These are phyloP conservation scores for Phoronis australis DNA, from an alignment of 2,888 invertebrate genomes.

Conservation along the genomic window DNA sequence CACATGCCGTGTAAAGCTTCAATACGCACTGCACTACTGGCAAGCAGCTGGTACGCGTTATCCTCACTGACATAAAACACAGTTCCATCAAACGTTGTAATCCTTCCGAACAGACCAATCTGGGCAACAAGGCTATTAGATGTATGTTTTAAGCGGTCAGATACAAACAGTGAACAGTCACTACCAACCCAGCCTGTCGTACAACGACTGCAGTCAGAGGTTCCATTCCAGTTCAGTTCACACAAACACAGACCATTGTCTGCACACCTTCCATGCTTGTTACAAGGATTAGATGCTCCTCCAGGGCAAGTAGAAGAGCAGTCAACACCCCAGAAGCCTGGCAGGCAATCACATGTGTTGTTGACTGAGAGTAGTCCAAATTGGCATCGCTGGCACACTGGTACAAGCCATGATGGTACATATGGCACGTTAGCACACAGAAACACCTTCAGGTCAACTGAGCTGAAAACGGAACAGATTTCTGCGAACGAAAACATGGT, in stretches of 20 bases:
- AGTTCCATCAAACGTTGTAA: constrained; percentile 26
- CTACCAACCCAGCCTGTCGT: constrained; percentile 21
- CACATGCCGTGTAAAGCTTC: too few species aligned
- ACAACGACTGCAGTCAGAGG: constrained; percentile 21
- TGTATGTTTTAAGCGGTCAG: not conserved
- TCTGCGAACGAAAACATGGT: too few species aligned
- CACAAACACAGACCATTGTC: constrained; percentile 24
- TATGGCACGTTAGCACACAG: not conserved
- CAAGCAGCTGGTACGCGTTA: constrained; percentile 16
- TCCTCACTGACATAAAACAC: constrained; percentile 16
- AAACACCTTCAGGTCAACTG: too few species aligned
- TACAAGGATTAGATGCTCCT: constrained; percentile 23
- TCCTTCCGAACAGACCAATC: constrained; percentile 20
- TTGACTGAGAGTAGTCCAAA: constrained; percentile 17
- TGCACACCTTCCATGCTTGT: constrained; percentile 21
- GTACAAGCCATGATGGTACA: constrained; percentile 21
- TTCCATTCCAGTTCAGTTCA: constrained; percentile 21
- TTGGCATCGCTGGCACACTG: constrained; percentile 18
- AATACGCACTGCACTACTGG: constrained; percentile 1
- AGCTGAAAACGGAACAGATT: too few species aligned
- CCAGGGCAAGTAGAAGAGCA: constrained; percentile 27
- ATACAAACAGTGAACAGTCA: constrained; percentile 21
- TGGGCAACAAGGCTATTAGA: constrained; percentile 17
- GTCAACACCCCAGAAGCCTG: constrained; percentile 26
- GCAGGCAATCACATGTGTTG: constrained; percentile 21